These are phyloP conservation scores for Liopterus haemorrhoidalis DNA, from an alignment of 2,888 invertebrate species.

Conservation along the genomic window DNA sequence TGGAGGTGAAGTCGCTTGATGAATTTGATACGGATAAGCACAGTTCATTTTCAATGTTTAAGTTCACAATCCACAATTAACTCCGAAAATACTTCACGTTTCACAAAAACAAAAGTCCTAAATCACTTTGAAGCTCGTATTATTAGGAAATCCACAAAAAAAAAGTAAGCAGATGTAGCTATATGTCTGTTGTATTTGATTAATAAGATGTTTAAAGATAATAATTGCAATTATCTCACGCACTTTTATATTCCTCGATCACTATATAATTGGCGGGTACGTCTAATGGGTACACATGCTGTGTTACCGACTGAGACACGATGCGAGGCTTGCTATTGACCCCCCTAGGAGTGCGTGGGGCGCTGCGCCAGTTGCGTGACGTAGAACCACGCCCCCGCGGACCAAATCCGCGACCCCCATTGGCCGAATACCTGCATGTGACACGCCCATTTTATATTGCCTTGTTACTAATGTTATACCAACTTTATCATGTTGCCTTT, in stretches of 20 bases:
- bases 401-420: slow-evolving; percentile 13
- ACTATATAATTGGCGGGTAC: slow-evolving; percentile 17
- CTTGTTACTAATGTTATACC: too few relatives aligned
- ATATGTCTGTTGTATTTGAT: too few relatives aligned
- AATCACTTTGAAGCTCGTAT: too few relatives aligned
- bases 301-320: slow-evolving; percentile 21
- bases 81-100: too few relatives aligned
- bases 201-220: too few relatives aligned
- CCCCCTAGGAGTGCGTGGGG: slow-evolving; percentile 25
- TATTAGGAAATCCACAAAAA: too few relatives aligned
- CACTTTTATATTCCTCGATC: too few relatives aligned
- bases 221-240: too few relatives aligned
- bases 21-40: slow-evolving; percentile 43
- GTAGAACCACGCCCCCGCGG: slow-evolving; percentile 34
- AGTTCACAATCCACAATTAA: too few relatives aligned
- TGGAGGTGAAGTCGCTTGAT: slow-evolving; percentile 40
- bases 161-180: too few relatives aligned
- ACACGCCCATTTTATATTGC: slow-evolving; percentile 15
- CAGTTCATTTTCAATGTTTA: slow-evolving; percentile 45
- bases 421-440: slow-evolving; percentile 12
- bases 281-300: slow-evolving; percentile 20
- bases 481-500: too few relatives aligned
- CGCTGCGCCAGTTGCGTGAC: slow-evolving; percentile 32
- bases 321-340: slow-evolving; percentile 34
- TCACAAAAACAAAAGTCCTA: too few relatives aligned